These are phyloP conservation scores for Emys orbicularis DNA, from an alignment of 2,797 vertebrate genomes.

Conservation along the genomic window DNA sequence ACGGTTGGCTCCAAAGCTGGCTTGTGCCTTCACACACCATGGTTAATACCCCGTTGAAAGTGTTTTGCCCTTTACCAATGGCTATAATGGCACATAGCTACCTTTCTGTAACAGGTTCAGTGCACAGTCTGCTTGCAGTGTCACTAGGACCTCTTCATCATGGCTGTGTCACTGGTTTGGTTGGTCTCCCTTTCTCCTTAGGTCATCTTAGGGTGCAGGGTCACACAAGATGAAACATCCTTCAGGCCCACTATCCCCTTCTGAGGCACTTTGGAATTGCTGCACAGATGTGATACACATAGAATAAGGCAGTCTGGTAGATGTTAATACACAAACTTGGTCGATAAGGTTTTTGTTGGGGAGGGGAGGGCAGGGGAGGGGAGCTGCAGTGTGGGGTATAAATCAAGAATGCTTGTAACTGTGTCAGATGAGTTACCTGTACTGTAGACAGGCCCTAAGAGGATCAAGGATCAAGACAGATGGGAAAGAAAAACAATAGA, in stretches of 20 bases:
- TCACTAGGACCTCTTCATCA: background rate
- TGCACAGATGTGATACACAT: background rate
- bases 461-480: background rate
- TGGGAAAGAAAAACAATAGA: background rate
- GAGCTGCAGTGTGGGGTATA: background rate
- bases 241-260: background rate
- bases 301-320: background rate
- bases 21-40: background rate
- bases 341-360: background rate
- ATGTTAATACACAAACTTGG: background rate
- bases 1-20: background rate
- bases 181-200: background rate
- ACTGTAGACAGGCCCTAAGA: background rate
- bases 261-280: background rate
- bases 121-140: background rate
- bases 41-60: background rate
- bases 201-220: background rate
- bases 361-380: background rate
- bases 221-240: background rate
- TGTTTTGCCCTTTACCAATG: background rate
- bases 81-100: background rate
- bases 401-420: background rate
- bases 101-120: background rate
- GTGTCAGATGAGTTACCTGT: background rate
- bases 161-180: background rate